phyloP scores from a whole-genome alignment of 2,113 vertebrate genomes.

The Xiphias gladius region DNA sequence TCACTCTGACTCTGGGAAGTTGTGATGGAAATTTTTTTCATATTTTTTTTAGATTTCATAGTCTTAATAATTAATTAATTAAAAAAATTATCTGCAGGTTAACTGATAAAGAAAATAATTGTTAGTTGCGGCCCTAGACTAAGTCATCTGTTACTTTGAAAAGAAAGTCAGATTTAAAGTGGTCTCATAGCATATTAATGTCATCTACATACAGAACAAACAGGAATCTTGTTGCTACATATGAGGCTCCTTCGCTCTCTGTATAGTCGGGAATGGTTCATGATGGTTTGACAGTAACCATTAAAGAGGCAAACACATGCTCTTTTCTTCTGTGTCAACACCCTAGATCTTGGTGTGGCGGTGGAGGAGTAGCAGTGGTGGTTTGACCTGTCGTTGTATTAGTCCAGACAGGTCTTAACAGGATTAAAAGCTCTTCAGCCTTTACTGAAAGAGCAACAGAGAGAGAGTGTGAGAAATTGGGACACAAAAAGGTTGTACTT shows the following conservation, averaged over 20 bases:
- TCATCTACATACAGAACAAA: conserved; percentile 12
- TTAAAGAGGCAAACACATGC: conserved; percentile 52
- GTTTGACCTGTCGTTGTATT: conserved; percentile 73
- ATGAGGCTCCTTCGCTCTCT: background rate
- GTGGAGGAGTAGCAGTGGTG: conserved; percentile 30
- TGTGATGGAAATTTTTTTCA: background rate
- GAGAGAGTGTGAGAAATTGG: conserved; percentile 35
- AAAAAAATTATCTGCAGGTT: too few species aligned
- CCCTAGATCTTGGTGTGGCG: conserved; percentile 32
- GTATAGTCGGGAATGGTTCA: conserved; percentile 32
- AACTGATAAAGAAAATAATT: too few species aligned
- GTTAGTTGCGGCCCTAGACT: background rate
- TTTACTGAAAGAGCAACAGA: conserved; percentile 47
- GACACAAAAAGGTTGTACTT: conserved; percentile 55
- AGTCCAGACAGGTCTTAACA: conserved; percentile 77
- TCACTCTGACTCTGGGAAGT: background rate
- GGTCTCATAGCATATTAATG: background rate
- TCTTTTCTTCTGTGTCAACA: conserved; percentile 67
- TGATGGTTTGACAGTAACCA: conserved; percentile 58
- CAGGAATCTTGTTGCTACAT: background rate
- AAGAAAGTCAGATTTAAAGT: background rate
- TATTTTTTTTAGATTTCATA: too few species aligned
- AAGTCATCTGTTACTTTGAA: background rate
- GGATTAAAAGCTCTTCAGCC: conserved; percentile 69
- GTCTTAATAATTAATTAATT: too few species aligned